Evolutionary conservation across 37 sponge, comb jelly and placozoan genomes (phyloP).

Genomic region (Cladorhizidae sp.): DNA sequence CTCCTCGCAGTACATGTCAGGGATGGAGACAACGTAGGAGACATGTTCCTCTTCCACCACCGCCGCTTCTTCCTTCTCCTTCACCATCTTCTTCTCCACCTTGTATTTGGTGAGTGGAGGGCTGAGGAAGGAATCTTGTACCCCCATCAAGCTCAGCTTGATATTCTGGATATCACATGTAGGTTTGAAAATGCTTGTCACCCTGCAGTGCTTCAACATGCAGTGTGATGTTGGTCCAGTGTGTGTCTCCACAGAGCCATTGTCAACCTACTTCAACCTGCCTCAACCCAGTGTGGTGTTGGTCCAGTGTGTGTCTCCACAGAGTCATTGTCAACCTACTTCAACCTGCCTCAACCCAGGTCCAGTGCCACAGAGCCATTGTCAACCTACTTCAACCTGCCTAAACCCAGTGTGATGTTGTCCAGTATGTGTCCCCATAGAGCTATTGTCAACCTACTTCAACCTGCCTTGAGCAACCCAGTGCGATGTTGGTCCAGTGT

Average conservation of each 20-base stretch:
- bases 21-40: slow-evolving; percentile 71
- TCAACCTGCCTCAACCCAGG: too few species aligned
- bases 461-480: too few species aligned
- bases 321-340: too few species aligned
- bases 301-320: too few species aligned
- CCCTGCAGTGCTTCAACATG: too few species aligned
- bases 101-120: slow-evolving; percentile 68
- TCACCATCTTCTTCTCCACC: not conserved
- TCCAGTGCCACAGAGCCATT: not conserved
- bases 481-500: too few species aligned
- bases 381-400: not conserved
- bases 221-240: too few species aligned
- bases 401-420: too few species aligned
- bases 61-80: slow-evolving; percentile 27
- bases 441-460: too few species aligned
- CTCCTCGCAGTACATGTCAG: slow-evolving; percentile 92
- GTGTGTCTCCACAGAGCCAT: not conserved
- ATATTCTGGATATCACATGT: slow-evolving; percentile 50
- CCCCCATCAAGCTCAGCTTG: slow-evolving; percentile 52
- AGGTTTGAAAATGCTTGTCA: too few species aligned
- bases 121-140: slow-evolving; percentile 14
- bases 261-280: not conserved
- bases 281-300: too few species aligned
- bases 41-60: not conserved
- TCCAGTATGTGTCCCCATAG: too few species aligned